Base-by-base conservation (phyloP, 2,888 invertebrate genomes). In the Litoditis marina region DNA sequence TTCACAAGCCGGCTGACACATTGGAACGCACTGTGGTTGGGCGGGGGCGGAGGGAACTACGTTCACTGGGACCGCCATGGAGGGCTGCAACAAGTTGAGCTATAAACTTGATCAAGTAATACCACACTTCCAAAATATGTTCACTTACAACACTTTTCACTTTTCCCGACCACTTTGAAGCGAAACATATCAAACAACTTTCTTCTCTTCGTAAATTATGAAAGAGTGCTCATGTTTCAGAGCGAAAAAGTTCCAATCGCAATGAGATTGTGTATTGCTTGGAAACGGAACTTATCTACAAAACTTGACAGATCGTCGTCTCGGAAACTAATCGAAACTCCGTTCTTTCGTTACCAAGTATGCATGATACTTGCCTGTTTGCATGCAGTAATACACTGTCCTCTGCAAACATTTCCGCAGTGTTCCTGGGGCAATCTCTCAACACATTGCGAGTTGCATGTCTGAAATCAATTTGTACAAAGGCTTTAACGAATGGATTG, bases 391-490 rank as follows among this genome's bases (percentile, higher is more conserved):
- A 53, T 64, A 31, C 71, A 71, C 42, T 71, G 71, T 2, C 60
- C 42, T 30, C 39, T 36, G 39, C 73, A 73, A 34, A 70, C 61
- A 28, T 61, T 64, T 13, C 73, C 73, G 30, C 73, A 73, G 31
- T 73, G 73, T 13, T 73, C 73, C 59, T 68, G 68, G 2, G 73
- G 73, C 42, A 68, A 63, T 46, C 68, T 60, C 51, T 71, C 69
- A 54, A 71, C 66, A 46, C 74, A 74, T 63, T 72, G 72, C 4
- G 68, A 59, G 54, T 72, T 72, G 53, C 74, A 74, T 2, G 69
- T 68, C 54, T 64, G 36, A 56, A 61, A 30, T 27, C 16, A 27
- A 13, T 16, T 11, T 13, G 32, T 8, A 25, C n/a, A 27, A 36
- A 44, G 11, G 13, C 7, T 27, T 50, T 49, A 6, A 44, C 27